Evolutionary conservation across 2,888 invertebrate species (phyloP).

Genomic region (Drosophila cognata): DNA sequence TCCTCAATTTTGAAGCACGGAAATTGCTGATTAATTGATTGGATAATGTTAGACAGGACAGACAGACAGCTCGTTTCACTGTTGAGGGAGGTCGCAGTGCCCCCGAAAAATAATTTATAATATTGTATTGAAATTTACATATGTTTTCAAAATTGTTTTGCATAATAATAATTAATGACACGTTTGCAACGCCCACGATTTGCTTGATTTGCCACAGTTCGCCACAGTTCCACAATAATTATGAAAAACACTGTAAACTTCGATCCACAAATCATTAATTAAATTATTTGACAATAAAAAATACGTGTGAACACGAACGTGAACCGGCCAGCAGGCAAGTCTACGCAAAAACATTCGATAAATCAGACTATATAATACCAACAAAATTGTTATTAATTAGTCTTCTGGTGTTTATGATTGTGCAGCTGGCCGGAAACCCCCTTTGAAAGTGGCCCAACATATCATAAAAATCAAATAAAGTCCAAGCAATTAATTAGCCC

Average conservation of each 20-base stretch:
- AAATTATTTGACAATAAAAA: constrained; percentile 71
- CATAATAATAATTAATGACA: neutral
- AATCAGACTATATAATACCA: constrained; percentile 39
- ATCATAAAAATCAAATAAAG: constrained; percentile 8
- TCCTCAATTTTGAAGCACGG: neutral
- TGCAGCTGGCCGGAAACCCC: constrained; percentile 34
- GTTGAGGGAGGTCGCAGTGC: neutral
- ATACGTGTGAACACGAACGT: constrained; percentile 36
- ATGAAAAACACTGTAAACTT: constrained; percentile 36
- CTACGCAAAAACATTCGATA: constrained; percentile 24
- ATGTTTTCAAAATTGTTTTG: neutral
- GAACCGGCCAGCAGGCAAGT: constrained; percentile 1
- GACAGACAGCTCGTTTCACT: neutral
- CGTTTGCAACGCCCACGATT: neutral
- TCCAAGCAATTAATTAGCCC: constrained; percentile 42
- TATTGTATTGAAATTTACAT: neutral
- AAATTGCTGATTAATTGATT: neutral
- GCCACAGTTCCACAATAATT: neutral
- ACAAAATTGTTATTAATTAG: constrained; percentile 50
- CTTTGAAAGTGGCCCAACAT: constrained; percentile 10
- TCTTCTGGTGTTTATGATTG: constrained; percentile 39
- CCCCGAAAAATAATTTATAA: neutral
- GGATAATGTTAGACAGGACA: neutral
- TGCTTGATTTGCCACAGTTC: neutral
- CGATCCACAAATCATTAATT: constrained; percentile 67